A percentile compares a stretch with the other conserved stretches of the same genome.
These are phyloP conservation scores for Drosophila meridionalis DNA, from an alignment of 2,888 invertebrate genomes.

Conservation along the genomic window DNA sequence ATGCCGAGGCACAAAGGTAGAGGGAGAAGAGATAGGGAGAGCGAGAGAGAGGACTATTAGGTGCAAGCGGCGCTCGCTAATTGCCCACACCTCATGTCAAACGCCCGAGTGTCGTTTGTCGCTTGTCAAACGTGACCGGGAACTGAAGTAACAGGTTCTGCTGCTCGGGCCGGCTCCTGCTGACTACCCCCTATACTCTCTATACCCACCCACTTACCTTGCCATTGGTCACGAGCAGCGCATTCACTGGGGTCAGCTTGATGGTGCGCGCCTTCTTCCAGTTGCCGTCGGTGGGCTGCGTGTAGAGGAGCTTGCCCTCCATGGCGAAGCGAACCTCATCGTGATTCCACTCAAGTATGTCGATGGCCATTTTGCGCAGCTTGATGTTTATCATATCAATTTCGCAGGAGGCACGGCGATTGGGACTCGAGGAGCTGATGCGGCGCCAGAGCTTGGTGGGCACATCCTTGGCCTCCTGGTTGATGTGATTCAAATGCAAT, in stretches of 20 bases:
- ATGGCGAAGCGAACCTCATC: constrained; percentile 96
- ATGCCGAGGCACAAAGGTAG: constrained; percentile 3
- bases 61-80: constrained; percentile 64
- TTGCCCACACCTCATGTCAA: constrained; percentile 70
- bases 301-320: constrained; percentile 94
- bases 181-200: background rate
- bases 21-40: background rate
- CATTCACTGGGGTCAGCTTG: constrained; percentile 94
- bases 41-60: constrained; percentile 41
- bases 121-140: constrained; percentile 63
- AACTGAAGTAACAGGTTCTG: constrained; percentile 10
- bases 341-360: constrained; percentile 97
- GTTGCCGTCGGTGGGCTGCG: constrained; percentile 95
- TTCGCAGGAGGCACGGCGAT: constrained; percentile 91
- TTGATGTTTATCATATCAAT: constrained; percentile 95
- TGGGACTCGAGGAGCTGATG: constrained; percentile 90
- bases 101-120: constrained; percentile 54
- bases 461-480: constrained; percentile 95
- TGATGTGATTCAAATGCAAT: constrained; percentile 96
- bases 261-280: constrained; percentile 95
- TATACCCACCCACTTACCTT: constrained; percentile 87
- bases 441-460: constrained; percentile 96
- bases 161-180: constrained; percentile 8
- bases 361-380: constrained; percentile 96
- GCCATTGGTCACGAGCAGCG: constrained; percentile 95